Evolutionary conservation across 2,888 invertebrate genomes (phyloP), one percentile per base, ranked within the genome.

Genomic region (Macropis europaea): DNA sequence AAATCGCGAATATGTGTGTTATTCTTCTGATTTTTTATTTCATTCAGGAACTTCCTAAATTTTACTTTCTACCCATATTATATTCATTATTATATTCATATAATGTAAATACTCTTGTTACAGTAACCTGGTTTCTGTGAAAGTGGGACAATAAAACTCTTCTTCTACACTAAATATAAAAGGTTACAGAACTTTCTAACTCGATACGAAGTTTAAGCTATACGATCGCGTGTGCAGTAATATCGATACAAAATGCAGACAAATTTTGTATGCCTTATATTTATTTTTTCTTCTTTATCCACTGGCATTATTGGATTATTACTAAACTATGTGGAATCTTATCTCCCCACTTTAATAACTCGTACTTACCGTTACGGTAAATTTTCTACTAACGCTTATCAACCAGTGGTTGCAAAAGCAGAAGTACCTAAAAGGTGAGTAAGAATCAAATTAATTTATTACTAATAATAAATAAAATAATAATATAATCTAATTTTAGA

Each of bases 351-450:
- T 0, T 91, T 93, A 76, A 90, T 96, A 3, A 92, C 91, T 24
- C 94, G 94, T 87, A 91, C 92, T 0, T 94, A 93, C 87, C 92
- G 93, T 22, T 96, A 95, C 89, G 96, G 96, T 11, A 95, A 95
- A 89, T 94, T 93, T 82, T 92, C 93, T 0, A 92, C 93, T 75
- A 92, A 92, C 82, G 92, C 92, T 0, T 82, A 90, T 63, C 86
- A 90, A 78, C 77, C 82, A 0, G 40, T 91, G 1, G 79, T 92
- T 0, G 87, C 83, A 38, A 82, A 87, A 19, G 24, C 93, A 15
- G 95, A 96, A 88, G 91, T 96, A 43, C 96, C 96, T 0, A 97
- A 96, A 90, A 92, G 94, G 45, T 91, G 76, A 84, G 66, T 64
- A 42, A 26, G n/a, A 34, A 7, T n/a, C 38, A 1, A n/a, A 15